phyloP scores from a whole-genome alignment of 2,113 vertebrate genomes.

The Oxyruncus cristatus region DNA sequence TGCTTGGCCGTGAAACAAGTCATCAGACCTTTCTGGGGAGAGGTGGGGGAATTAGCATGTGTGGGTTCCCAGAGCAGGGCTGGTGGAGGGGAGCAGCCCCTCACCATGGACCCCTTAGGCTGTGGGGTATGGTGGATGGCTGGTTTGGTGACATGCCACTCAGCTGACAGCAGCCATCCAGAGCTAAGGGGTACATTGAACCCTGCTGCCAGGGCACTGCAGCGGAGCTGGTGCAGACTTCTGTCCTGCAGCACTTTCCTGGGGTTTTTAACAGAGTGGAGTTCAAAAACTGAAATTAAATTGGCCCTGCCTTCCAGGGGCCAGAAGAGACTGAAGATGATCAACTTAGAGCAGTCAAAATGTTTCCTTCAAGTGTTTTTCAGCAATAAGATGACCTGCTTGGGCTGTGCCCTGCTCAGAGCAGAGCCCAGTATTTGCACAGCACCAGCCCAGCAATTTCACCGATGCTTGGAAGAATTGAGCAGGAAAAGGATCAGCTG shows the following conservation, averaged over 20 bases:
- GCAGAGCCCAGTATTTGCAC: background rate
- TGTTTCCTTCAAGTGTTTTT: background rate
- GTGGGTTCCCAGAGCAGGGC: background rate
- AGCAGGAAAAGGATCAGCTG: background rate
- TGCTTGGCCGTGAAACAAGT: background rate
- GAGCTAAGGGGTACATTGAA: background rate
- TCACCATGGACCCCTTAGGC: rapidly evolving
- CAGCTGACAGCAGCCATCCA: background rate
- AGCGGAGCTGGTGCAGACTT: background rate
- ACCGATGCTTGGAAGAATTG: rapidly evolving
- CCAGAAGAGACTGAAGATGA: background rate
- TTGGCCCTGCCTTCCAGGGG: background rate
- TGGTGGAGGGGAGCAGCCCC: background rate
- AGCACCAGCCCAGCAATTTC: rapidly evolving
- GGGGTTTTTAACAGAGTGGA: background rate
- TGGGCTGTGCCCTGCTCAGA: background rate
- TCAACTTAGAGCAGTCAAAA: background rate
- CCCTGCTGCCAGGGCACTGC: background rate
- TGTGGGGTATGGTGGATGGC: rapidly evolving
- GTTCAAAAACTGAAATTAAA: background rate
- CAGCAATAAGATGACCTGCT: background rate
- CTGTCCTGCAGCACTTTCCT: background rate
- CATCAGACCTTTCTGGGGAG: background rate
- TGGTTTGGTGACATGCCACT: background rate
- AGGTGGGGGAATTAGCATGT: rapidly evolving